These are phyloP conservation scores for Amphibalanus amphitrite DNA, from an alignment of 1,140 invertebrate genomes.

Conservation along the genomic window DNA sequence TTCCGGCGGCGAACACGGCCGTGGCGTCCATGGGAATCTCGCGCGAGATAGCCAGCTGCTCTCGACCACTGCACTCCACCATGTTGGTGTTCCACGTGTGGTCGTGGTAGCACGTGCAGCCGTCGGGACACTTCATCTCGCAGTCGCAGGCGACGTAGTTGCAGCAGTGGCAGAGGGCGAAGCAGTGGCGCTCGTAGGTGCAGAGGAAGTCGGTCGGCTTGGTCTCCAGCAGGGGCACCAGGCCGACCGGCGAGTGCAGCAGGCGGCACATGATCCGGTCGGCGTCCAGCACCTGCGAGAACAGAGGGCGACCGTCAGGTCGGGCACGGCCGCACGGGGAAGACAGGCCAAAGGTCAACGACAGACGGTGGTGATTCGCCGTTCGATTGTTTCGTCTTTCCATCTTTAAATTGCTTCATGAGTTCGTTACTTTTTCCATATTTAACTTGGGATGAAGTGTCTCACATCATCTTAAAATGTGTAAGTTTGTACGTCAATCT, in stretches of 20 bases:
- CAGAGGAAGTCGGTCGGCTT: slow-evolving; percentile 75
- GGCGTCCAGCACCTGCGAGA: background rate
- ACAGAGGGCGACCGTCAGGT: too few relatives aligned
- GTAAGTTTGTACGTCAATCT: too few relatives aligned
- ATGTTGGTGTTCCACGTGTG: slow-evolving; percentile 85
- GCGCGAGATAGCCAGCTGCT: slow-evolving; percentile 51
- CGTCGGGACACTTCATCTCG: slow-evolving; percentile 82
- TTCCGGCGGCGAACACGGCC: slow-evolving; percentile 80
- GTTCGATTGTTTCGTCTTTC: too few relatives aligned
- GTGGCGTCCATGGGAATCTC: slow-evolving; percentile 87
- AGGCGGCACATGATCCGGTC: background rate
- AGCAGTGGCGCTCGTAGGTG: slow-evolving; percentile 81
- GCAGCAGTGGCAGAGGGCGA: slow-evolving; percentile 81
- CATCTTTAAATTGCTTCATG: too few relatives aligned
- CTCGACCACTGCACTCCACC: slow-evolving; percentile 59
- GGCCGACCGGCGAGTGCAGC: background rate
- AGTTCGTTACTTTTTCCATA: too few relatives aligned
- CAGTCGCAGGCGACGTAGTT: slow-evolving; percentile 75
- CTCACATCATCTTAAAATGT: too few relatives aligned
- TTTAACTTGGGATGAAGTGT: too few relatives aligned
- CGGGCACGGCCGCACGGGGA: too few relatives aligned
- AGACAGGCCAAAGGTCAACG: too few relatives aligned
- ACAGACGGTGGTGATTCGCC: too few relatives aligned
- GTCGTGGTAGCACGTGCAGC: slow-evolving; percentile 87
- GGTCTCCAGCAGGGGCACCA: slow-evolving; percentile 39